Evolutionary conservation across 2,888 invertebrate species (phyloP), one percentile per base, ranked within the genome.

Genomic region (Drosophila siamana): DNA sequence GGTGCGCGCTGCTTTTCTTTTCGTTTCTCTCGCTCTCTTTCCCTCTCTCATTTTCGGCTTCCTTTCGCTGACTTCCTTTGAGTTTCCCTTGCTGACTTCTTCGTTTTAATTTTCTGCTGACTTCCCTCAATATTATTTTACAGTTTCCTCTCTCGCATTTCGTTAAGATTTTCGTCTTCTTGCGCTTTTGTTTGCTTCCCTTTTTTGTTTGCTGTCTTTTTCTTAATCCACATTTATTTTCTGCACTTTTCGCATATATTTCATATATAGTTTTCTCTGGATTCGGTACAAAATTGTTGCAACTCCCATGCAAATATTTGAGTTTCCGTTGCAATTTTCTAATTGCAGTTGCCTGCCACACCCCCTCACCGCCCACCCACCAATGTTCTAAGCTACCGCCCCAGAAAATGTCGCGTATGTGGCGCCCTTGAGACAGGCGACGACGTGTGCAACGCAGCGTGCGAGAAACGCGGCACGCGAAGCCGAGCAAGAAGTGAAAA

Each of bases 381-480:
- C n/a, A n/a, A n/a, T n/a, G n/a, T n/a, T n/a, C n/a, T n/a, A n/a
- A n/a, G n/a, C n/a, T n/a, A n/a, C n/a, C n/a, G 57, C 46, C 43
- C 1, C 15, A 3, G 19, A 40, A 54, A 54, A 43, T 60, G 47
- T 59, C 61, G 60, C 57, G 55, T 28, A 16, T 74, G 69, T 56
- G 57, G 57, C 76, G 74, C 77, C 74, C 74, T 74, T 74, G 77
- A 76, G 74, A 76, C 74, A 71, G 76, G 40, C 74, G 51, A 48
- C 64, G 70, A 71, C 59, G 65, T 75, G 65, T 65, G 70, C 76
- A 74, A 48, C 65, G 54, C 65, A 61, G 71, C 55, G 51, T 43
- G 36, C 30, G 38, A 40, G 15, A 48, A 41, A 13, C 7, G 24
- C 4, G 24, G 13, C 24, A 36, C 8, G 4, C 13, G 9, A 28